Conservation (phyloP, 2,113 vertebrate genomes). For the Ploceus nigricollis region DNA sequence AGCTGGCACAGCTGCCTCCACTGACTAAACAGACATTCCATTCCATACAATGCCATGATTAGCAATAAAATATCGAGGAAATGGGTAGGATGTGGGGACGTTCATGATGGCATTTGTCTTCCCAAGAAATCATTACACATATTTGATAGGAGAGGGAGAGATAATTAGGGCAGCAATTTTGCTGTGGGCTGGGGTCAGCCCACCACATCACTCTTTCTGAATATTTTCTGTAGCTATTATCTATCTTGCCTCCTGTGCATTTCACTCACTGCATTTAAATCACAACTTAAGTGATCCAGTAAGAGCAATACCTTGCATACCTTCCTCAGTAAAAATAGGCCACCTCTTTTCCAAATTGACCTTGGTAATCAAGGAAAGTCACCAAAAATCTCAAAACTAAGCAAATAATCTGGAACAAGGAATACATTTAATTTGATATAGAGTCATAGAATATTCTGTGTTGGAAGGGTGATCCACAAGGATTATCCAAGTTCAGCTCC, state of each 20-base stretch:
- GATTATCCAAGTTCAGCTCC: neutral
- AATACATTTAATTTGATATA: neutral
- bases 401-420: neutral
- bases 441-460: neutral
- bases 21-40: neutral
- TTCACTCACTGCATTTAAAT: neutral
- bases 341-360: neutral
- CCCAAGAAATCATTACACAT: fast-evolving
- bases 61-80: neutral
- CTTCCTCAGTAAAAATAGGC: neutral
- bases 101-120: neutral
- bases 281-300: neutral
- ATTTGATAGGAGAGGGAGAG: neutral
- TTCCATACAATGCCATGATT: fast-evolving
- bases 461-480: neutral
- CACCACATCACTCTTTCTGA: neutral
- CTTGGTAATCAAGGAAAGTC: neutral
- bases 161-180: neutral
- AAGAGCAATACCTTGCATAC: neutral
- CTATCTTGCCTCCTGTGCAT: neutral
- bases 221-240: neutral
- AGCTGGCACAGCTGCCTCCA: neutral
- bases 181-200: neutral
- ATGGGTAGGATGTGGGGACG: fast-evolving
- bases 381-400: neutral